Percentiles rank a stretch among this genome's conserved stretches.
These are phyloP conservation scores for Tonatia bakeri DNA, from an alignment of 2,113 vertebrate species.

Conservation along the genomic window DNA sequence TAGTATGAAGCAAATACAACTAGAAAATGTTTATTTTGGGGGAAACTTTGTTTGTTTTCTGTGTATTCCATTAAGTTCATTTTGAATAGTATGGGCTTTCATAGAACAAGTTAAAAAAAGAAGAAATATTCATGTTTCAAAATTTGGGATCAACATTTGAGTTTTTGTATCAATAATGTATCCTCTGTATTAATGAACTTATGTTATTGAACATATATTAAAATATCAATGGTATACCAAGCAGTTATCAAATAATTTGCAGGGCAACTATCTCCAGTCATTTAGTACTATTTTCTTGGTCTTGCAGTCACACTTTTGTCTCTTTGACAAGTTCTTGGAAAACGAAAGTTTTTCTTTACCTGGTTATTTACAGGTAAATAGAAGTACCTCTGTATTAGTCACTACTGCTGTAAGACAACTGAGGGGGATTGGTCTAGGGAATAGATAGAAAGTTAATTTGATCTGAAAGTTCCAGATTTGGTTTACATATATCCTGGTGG, in stretches of 20 bases:
- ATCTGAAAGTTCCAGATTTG: not conserved
- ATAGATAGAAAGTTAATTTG: not conserved
- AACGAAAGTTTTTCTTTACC: not conserved
- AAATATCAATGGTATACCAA: not conserved
- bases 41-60: not conserved
- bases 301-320: not conserved
- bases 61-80: not conserved
- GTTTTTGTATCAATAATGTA: not conserved
- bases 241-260: not conserved
- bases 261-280: accelerated
- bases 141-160: not conserved
- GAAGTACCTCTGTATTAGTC: not conserved
- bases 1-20: not conserved
- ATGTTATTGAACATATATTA: not conserved
- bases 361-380: not conserved
- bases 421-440: not conserved
- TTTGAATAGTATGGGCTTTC: not conserved
- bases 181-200: not conserved
- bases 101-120: not conserved
- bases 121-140: not conserved
- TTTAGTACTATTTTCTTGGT: not conserved
- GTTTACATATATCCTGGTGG: not conserved
- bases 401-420: not conserved
- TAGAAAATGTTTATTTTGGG: not conserved
- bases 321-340: not conserved